These are phyloP conservation scores for Venustoraphidia nigricollis DNA, from an alignment of 2,888 invertebrate genomes.

Conservation along the genomic window DNA sequence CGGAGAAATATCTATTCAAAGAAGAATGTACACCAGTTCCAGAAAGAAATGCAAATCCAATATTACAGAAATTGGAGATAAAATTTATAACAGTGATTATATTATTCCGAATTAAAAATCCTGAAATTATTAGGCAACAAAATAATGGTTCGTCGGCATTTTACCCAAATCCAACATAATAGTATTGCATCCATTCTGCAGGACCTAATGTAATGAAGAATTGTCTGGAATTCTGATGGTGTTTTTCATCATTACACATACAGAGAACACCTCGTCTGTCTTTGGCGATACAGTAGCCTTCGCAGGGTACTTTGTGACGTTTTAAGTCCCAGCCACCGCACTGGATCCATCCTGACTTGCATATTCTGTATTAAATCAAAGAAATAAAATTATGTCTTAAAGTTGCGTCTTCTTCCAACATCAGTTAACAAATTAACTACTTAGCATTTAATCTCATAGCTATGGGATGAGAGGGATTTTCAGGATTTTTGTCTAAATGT, in stretches of 20 bases:
- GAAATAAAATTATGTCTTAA: too few species aligned
- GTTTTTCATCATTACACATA: constrained; percentile 52
- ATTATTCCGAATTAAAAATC: not conserved
- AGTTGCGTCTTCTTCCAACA: too few species aligned
- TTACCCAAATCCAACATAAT: constrained; percentile 58
- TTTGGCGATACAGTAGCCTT: constrained; percentile 50
- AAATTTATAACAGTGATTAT: too few species aligned
- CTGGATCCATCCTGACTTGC: constrained; percentile 55
- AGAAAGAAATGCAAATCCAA: too few species aligned
- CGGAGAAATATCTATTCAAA: too few species aligned
- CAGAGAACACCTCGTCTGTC: constrained; percentile 52
- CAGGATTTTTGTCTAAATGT: too few species aligned
- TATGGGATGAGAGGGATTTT: too few species aligned
- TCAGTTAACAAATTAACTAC: too few species aligned
- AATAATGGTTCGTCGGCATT: constrained; percentile 1
- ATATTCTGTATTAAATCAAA: constrained; percentile 29
- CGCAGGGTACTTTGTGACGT: constrained; percentile 34
- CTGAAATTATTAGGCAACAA: too few species aligned
- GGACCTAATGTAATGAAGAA: constrained; percentile 52
- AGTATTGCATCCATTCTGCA: constrained; percentile 52
- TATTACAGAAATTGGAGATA: too few species aligned
- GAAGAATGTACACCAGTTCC: too few species aligned
- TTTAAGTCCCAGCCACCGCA: constrained; percentile 39
- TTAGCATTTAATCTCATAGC: too few species aligned
- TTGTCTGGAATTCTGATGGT: constrained; percentile 49